Evolutionary conservation across 1,140 invertebrate genomes (phyloP).

Genomic region (Euwallacea similis): DNA sequence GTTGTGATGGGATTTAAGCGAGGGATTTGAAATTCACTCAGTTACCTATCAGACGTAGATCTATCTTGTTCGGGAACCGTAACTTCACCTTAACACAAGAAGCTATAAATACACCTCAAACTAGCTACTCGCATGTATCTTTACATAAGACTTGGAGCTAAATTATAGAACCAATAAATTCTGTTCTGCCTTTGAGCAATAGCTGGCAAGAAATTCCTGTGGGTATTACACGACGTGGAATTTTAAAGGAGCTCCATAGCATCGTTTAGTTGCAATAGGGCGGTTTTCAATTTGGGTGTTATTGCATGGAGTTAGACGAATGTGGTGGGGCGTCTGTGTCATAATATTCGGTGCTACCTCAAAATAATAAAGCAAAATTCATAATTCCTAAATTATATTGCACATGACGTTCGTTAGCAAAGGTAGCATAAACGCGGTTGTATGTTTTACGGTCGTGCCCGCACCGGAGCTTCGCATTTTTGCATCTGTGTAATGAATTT

Average conservation of each 20-base stretch:
- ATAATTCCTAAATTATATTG: slow-evolving; percentile 4
- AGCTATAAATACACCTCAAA: not conserved
- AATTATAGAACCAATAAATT: not conserved
- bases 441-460: slow-evolving; percentile 9
- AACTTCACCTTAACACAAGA: too few species aligned
- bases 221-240: too few species aligned
- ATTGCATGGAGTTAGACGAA: too few species aligned
- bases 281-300: not conserved
- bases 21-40: too few species aligned
- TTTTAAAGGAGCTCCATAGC: too few species aligned
- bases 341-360: not conserved
- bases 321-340: not conserved
- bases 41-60: too few species aligned
- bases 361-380: slow-evolving; percentile 1
- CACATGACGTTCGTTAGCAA: slow-evolving; percentile 6
- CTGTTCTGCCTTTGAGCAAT: not conserved
- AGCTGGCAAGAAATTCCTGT: not conserved
- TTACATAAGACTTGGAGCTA: not conserved
- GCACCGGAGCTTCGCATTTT: slow-evolving; percentile 19
- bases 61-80: not conserved
- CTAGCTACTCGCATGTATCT: not conserved
- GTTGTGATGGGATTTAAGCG: too few species aligned
- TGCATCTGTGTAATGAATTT: slow-evolving; percentile 31
- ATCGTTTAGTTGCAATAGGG: not conserved
- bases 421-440: slow-evolving; percentile 10